A percentile compares a stretch with the other conserved stretches of the same genome.
phyloP scores from a whole-genome alignment of 1,140 invertebrate species.

The Triops longicaudatus region DNA sequence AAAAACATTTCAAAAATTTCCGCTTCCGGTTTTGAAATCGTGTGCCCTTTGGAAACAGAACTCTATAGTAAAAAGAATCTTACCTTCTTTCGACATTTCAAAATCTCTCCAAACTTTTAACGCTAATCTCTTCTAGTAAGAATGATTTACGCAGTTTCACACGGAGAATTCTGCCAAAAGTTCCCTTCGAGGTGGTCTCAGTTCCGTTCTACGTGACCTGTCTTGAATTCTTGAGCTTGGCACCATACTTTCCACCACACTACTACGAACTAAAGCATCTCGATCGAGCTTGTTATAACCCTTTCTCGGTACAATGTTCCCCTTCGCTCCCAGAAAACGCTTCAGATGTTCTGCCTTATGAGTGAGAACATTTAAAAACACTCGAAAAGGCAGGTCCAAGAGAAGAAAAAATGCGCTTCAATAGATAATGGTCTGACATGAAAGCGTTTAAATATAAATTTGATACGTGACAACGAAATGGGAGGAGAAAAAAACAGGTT shows the following conservation, averaged over 20 bases:
- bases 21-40: not conserved
- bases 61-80: not conserved
- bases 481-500: conserved; percentile 16
- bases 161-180: no score
- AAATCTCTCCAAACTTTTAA: not conserved
- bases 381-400: no score
- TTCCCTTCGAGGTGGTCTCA: not conserved
- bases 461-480: not conserved
- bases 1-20: not conserved
- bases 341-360: no score
- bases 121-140: no score
- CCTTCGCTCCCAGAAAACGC: no score
- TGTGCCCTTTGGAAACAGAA: not conserved
- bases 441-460: conserved; percentile 7
- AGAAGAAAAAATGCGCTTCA: no score
- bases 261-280: not conserved
- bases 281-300: not conserved
- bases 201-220: not conserved
- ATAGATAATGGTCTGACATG: not conserved
- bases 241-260: not conserved
- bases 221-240: not conserved
- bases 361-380: no score
- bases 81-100: not conserved
- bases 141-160: no score
- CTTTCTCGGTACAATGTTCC: not conserved